Conservation (phyloP, 37 sponge, comb jelly and placozoan species). For the Ephydatia muelleri region DNA sequence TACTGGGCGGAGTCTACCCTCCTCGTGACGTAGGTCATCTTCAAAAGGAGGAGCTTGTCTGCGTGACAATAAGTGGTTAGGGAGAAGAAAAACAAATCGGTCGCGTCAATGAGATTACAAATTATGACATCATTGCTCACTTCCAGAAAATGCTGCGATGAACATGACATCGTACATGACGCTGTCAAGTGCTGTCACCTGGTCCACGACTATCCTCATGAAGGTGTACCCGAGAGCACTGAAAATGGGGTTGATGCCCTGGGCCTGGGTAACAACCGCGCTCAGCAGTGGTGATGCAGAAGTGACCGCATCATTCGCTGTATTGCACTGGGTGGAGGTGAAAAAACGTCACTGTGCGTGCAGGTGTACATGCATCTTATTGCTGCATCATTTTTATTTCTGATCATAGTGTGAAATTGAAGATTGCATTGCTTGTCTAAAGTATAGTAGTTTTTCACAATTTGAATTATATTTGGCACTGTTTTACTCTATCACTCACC, state of each 20-base stretch:
- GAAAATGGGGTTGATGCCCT: not conserved
- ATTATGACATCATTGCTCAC: not conserved
- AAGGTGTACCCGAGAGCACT: not conserved
- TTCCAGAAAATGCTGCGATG: not conserved
- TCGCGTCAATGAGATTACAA: too few species aligned
- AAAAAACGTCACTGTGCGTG: not conserved
- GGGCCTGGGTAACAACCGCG: not conserved
- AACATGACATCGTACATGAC: not conserved
- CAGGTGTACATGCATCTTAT: not conserved
- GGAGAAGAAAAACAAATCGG: too few species aligned
- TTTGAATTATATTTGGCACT: too few species aligned
- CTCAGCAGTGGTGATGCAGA: not conserved
- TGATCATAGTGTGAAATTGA: too few species aligned
- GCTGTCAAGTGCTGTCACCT: constrained; percentile 21
- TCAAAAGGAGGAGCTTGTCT: not conserved
- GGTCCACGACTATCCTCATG: constrained; percentile 6
- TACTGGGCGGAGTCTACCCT: not conserved
- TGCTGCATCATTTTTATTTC: too few species aligned
- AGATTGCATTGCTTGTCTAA: too few species aligned
- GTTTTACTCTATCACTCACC: too few species aligned
- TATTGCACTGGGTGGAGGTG: not conserved
- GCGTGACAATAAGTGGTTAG: too few species aligned
- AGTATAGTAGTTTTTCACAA: too few species aligned
- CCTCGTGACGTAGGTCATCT: not conserved
- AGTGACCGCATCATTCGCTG: not conserved